phyloP scores from a whole-genome alignment of 2,888 invertebrate species.

The Erynnis tages region DNA sequence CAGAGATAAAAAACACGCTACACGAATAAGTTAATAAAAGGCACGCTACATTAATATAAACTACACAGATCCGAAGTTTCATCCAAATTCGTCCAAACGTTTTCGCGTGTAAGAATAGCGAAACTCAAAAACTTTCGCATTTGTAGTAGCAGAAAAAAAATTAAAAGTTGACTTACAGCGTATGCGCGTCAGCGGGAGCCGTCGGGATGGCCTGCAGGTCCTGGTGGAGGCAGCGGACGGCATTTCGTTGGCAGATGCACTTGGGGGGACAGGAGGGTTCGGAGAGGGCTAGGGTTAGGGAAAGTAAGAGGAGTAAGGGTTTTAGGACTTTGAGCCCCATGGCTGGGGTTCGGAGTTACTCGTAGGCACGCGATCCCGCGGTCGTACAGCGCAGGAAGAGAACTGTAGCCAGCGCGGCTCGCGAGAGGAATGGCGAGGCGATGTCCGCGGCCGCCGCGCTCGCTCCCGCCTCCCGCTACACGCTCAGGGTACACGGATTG shows the following conservation, averaged over 20 bases:
- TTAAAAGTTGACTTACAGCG: constrained; percentile 54
- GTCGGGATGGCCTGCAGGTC: constrained; percentile 55
- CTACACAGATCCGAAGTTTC: too few relatives aligned
- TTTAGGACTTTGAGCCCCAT: constrained; percentile 48
- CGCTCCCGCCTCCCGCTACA: not conserved
- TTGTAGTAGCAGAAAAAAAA: too few relatives aligned
- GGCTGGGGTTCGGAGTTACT: constrained; percentile 16
- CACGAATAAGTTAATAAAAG: too few relatives aligned
- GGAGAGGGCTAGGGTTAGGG: constrained; percentile 35
- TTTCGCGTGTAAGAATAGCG: too few relatives aligned
- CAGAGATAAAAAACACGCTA: too few relatives aligned
- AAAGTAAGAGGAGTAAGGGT: constrained; percentile 47
- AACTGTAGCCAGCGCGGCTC: constrained; percentile 2
- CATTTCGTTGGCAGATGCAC: constrained; percentile 57
- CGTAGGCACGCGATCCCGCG: constrained; percentile 12
- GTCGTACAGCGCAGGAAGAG: constrained; percentile 34
- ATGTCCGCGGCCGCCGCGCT: not conserved
- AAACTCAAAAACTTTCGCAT: too few relatives aligned
- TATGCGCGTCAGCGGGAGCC: constrained; percentile 54
- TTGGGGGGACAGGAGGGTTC: constrained; percentile 52
- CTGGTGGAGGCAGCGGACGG: constrained; percentile 59
- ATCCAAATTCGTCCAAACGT: too few relatives aligned
- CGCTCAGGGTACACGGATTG: constrained; percentile 17
- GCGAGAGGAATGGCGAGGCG: constrained; percentile 12
- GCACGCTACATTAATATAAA: too few relatives aligned